Base-by-base conservation (phyloP, 2,113 vertebrate species). In the Dunckerocampus dactyliophorus region DNA sequence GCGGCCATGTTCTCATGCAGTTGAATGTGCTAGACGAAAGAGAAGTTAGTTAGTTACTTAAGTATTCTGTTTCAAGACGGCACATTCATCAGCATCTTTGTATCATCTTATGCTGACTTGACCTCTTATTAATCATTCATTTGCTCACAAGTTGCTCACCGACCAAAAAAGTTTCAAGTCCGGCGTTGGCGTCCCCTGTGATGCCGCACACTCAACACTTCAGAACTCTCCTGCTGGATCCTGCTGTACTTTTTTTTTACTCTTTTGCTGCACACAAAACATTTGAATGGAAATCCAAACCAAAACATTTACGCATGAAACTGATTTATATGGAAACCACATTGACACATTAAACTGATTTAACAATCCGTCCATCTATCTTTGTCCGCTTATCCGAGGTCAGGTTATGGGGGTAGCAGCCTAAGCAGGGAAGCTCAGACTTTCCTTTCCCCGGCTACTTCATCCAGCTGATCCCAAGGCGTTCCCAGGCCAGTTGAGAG, bases 71-170 rank as follows among this genome's bases (percentile, higher is more conserved):
- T 82, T 81, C 46, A 80, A 81, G 69, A 47, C 48, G 42, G 47
- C 56, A 67, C 28, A 64, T 75, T 80, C 62, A 53, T 59, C 70
- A 58, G 52, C 65, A 62, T 76, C 72, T 68, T 65, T 46, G 58
- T 73, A 47, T 77, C 74, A 77, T 82, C 79, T 77, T 67, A 20
- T 68, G 64, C 75, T 68, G 69, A 74, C 70, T 74, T 80, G 79
- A 85, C 82, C 82, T 79, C 67, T 15, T 63, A 79, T 87, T 57
- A 83, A 87, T 83, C 71, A 83, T 87, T 85, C n/a, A 87, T 87
- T 59, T 28, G 62, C 45, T 47, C 54, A 46, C 14, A 52, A 67
- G 51, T 77, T 8, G 12, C 76, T 77, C n/a, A 51, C 57, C 55
- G 75, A 56, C 43, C 7, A 75, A n/a, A 45, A 79, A 83, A 79